Evolutionary conservation across 1,140 invertebrate genomes (phyloP).

Genomic region (Episyrphus balteatus): DNA sequence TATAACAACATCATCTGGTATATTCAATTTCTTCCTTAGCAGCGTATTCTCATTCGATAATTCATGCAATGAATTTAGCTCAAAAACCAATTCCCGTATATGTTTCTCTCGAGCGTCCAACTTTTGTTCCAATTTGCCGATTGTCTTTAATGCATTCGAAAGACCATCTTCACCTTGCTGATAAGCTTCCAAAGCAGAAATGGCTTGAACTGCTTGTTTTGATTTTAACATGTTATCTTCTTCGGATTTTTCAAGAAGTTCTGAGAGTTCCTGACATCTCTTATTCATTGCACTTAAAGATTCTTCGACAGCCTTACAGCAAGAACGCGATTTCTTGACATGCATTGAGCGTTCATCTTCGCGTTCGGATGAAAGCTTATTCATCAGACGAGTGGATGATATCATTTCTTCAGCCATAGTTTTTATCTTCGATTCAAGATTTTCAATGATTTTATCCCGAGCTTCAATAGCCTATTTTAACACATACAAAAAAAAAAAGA

Average conservation of each 20-base stretch:
- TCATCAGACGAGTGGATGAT: slow-evolving; percentile 27
- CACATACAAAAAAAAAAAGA: neutral
- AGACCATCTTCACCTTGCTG: slow-evolving; percentile 30
- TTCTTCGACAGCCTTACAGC: slow-evolving; percentile 26
- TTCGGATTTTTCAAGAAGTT: slow-evolving; percentile 27
- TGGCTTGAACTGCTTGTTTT: slow-evolving; percentile 28
- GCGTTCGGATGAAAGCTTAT: slow-evolving; percentile 18
- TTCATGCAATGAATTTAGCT: slow-evolving; percentile 30
- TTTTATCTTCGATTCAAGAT: slow-evolving; percentile 22
- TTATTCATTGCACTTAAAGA: slow-evolving; percentile 16
- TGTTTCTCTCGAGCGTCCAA: slow-evolving; percentile 25
- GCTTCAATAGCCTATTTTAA: slow-evolving; percentile 17
- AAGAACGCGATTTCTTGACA: slow-evolving; percentile 13
- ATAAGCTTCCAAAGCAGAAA: slow-evolving; percentile 26
- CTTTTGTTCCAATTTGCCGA: slow-evolving; percentile 24
- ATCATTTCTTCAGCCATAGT: slow-evolving; percentile 28
- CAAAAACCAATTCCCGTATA: slow-evolving; percentile 21
- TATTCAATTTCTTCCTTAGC: slow-evolving; percentile 21
- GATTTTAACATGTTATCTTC: slow-evolving; percentile 32
- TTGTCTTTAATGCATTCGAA: slow-evolving; percentile 22
- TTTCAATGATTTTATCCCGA: slow-evolving; percentile 25
- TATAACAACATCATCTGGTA: slow-evolving; percentile 29
- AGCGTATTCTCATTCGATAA: slow-evolving; percentile 26
- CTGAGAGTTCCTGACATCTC: slow-evolving; percentile 20
- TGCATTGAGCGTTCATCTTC: slow-evolving; percentile 15